These are phyloP conservation scores for Argyra leucocephala DNA, from an alignment of 2,888 invertebrate genomes.

Conservation along the genomic window DNA sequence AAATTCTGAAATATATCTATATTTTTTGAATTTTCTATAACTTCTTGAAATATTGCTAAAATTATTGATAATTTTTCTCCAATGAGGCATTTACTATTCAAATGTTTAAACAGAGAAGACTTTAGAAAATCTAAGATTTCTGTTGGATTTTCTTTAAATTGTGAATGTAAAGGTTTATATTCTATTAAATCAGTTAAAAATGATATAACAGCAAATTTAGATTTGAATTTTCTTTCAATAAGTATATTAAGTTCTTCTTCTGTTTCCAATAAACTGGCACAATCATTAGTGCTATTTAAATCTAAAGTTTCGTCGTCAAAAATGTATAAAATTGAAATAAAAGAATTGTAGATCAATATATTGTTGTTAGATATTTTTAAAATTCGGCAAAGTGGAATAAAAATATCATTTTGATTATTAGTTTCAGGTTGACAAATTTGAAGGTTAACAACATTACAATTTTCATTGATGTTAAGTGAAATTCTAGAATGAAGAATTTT, in stretches of 20 bases:
- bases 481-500: constrained; percentile 29
- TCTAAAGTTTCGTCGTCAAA: constrained; percentile 23
- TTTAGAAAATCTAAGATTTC: constrained; percentile 32
- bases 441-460: constrained; percentile 21
- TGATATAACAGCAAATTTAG: constrained; percentile 33
- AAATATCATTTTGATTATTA: constrained; percentile 23
- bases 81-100: constrained; percentile 29
- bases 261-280: constrained; percentile 29
- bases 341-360: constrained; percentile 34
- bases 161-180: constrained; percentile 34
- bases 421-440: constrained; percentile 27
- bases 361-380: constrained; percentile 31
- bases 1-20: constrained; percentile 24
- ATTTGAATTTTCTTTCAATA: constrained; percentile 31
- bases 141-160: constrained; percentile 32
- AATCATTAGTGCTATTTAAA: constrained; percentile 13
- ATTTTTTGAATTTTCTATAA: constrained; percentile 28
- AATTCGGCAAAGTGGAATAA: constrained; percentile 27
- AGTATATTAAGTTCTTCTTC: constrained; percentile 33
- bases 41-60: constrained; percentile 32
- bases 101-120: constrained; percentile 26
- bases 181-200: constrained; percentile 35
- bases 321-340: constrained; percentile 30
- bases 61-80: constrained; percentile 20
- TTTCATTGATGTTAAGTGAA: constrained; percentile 22